These are phyloP conservation scores for Urocynchramus pylzowi DNA, from an alignment of 2,113 vertebrate genomes.

Conservation along the genomic window DNA sequence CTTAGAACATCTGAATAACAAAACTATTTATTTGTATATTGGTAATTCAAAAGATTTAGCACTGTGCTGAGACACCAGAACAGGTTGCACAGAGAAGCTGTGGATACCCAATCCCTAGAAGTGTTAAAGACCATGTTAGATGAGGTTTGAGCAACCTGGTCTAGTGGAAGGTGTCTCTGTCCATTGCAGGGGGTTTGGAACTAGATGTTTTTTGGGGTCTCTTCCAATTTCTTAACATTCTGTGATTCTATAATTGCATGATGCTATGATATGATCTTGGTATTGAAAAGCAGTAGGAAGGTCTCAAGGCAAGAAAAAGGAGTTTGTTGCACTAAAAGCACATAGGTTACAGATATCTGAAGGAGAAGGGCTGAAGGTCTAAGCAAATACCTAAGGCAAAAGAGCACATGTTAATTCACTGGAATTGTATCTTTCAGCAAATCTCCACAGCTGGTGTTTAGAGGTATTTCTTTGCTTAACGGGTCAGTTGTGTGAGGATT, in stretches of 20 bases:
- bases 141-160: neutral
- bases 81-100: neutral
- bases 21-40: neutral
- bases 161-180: neutral
- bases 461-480: neutral
- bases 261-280: neutral
- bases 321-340: neutral
- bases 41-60: neutral
- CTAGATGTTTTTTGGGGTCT: neutral
- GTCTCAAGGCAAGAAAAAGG: neutral
- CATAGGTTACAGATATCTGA: neutral
- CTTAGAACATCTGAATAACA: neutral
- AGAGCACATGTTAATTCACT: neutral
- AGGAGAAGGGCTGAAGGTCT: neutral
- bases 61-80: neutral
- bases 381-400: neutral
- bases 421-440: neutral
- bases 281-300: neutral
- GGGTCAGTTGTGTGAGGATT: fast-evolving
- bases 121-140: neutral
- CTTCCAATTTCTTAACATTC: neutral
- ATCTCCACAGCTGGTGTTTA: neutral
- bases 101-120: neutral
- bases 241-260: neutral
- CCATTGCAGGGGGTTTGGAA: fast-evolving